phyloP scores from a whole-genome alignment of 2,113 vertebrate genomes.

The Tetrax tetrax region DNA sequence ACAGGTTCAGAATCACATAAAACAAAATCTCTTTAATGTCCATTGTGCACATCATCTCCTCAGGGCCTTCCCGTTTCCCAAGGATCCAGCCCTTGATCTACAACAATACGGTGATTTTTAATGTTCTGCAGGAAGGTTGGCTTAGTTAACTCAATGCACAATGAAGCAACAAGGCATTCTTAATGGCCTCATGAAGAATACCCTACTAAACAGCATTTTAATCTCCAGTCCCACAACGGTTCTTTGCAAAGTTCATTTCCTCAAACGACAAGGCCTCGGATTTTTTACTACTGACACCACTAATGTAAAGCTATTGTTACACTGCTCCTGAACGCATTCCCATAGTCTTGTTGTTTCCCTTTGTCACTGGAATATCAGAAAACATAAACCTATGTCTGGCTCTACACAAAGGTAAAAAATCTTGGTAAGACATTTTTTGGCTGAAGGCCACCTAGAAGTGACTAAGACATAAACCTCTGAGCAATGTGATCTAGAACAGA shows the following conservation, averaged over 20 bases:
- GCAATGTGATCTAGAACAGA: background rate
- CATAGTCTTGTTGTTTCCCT: background rate
- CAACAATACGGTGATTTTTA: background rate
- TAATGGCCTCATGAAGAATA: background rate
- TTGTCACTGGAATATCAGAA: background rate
- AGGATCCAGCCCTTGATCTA: background rate
- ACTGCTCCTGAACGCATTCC: background rate
- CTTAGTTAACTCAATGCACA: background rate
- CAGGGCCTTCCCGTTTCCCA: background rate
- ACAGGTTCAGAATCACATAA: background rate
- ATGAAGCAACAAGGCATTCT: background rate
- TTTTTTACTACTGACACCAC: background rate
- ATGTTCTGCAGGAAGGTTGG: background rate
- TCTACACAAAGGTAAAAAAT: background rate
- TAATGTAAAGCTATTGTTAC: background rate
- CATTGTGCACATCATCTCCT: background rate
- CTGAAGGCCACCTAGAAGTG: background rate
- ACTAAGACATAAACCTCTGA: background rate
- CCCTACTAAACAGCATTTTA: background rate
- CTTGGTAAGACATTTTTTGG: background rate
- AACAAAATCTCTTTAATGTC: background rate
- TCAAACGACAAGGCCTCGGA: background rate
- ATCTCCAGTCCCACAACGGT: background rate
- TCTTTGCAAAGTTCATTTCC: background rate
- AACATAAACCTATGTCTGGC: background rate